Percentiles rank a stretch among this genome's conserved stretches.
Conservation (phyloP, 1,140 invertebrate genomes). For the Microvelia longipes region DNA sequence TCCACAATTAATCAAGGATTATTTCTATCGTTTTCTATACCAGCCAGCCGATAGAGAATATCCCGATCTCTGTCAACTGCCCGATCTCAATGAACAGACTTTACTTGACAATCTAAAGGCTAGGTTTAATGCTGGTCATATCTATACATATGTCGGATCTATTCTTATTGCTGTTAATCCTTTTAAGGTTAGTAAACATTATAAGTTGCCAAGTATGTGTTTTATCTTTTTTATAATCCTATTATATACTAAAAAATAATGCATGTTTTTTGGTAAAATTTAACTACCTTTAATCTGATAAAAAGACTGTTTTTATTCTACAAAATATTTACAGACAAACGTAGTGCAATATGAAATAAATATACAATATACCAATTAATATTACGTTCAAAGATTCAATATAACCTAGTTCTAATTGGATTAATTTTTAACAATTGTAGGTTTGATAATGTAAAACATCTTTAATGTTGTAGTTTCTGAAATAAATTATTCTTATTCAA, state of each 20-base stretch:
- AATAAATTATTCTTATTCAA: too few species aligned
- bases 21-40: conserved; percentile 78
- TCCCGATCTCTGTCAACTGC: conserved; percentile 85
- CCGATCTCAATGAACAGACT: conserved; percentile 86
- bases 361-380: too few species aligned
- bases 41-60: conserved; percentile 81
- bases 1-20: conserved; percentile 74
- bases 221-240: neutral
- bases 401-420: too few species aligned
- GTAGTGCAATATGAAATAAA: too few species aligned
- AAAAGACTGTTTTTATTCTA: too few species aligned
- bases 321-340: too few species aligned
- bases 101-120: conserved; percentile 78
- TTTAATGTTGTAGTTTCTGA: too few species aligned
- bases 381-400: too few species aligned
- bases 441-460: too few species aligned
- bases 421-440: too few species aligned
- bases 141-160: conserved; percentile 92
- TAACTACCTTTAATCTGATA: too few species aligned
- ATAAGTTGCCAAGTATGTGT: conserved; percentile 1
- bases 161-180: conserved; percentile 86
- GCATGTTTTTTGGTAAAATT: neutral
- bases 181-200: too few species aligned
- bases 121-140: conserved; percentile 77
- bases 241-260: neutral